Base-by-base conservation (phyloP, 2,888 invertebrate genomes). In the Azorinus chamasolen region DNA sequence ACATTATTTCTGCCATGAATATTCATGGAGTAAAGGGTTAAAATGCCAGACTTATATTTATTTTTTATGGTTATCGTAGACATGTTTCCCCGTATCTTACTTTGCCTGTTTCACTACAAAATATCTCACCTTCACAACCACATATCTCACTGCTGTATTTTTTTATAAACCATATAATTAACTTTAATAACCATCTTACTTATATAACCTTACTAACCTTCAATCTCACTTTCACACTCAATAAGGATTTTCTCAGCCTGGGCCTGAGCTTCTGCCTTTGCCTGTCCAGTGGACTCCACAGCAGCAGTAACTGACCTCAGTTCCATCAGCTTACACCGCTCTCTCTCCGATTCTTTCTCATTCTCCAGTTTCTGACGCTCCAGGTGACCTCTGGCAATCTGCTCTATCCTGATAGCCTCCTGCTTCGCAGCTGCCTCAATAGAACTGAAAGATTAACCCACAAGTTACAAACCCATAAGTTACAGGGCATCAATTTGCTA, bases 191-290 rank as follows among this genome's bases (percentile, higher is more conserved):
- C n/a, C n/a, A n/a, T n/a, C n/a, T n/a, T n/a, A n/a, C n/a, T n/a
- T n/a, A n/a, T n/a, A n/a, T n/a, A n/a, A n/a, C n/a, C 10, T n/a
- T 14, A 59, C 73, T 64, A 64, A 90, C 91, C 85, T 80, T 89
- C 89, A 27, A 91, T 90, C 69, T 90, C 89, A 78, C 90, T 91
- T 65, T 88, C 85, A 70, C 89, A 85, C 68, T 91, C 91, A 18
- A 91, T 91, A 25, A 88, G 71, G 20, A 86, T 75, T 55, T 76
- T 87, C 80, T 91, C 90, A 4, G 89, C 89, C 66, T 87, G 83
- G n/a, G 91, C 91, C 65, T 90, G 87, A 8, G 91, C 89, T 81
- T 90, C 91, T n/a, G 91, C 91, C 53, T 80, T 89, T 1, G 91
- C 90, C 63, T 91, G 91, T 0, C 91, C 91, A 5, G 90, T 85